Evolutionary conservation across 2,113 vertebrate genomes (phyloP).

Genomic region (Lycaon pictus): DNA sequence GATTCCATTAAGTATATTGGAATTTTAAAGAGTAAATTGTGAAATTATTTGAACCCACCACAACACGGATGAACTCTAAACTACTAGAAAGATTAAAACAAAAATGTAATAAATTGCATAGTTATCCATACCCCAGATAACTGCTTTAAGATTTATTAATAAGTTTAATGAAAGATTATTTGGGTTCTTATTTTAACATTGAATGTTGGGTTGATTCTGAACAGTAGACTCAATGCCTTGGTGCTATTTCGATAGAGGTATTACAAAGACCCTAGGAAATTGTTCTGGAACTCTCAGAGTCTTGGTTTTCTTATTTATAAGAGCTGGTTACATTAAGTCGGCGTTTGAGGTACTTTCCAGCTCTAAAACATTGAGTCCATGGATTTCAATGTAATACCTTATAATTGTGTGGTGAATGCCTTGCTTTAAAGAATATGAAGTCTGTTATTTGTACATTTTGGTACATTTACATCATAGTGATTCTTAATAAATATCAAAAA

Average conservation of each 20-base stretch:
- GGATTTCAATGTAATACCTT: neutral
- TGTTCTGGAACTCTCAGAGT: neutral
- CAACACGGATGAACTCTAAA: neutral
- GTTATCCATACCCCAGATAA: neutral
- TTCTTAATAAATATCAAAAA: constrained; percentile 47
- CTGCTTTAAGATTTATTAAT: neutral
- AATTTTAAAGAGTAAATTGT: constrained; percentile 28
- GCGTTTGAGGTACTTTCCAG: neutral
- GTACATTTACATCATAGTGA: neutral
- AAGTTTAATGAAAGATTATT: neutral
- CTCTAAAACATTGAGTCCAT: neutral
- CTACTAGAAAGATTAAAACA: neutral
- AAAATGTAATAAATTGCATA: neutral
- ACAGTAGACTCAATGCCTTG: neutral
- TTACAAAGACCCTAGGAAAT: neutral
- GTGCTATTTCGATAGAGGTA: neutral
- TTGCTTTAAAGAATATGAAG: neutral
- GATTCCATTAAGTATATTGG: neutral
- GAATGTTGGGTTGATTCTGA: neutral
- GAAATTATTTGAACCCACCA: neutral
- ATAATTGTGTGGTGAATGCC: neutral
- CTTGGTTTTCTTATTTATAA: neutral
- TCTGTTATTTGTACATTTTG: neutral
- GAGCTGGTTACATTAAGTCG: neutral
- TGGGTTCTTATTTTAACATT: neutral